Evolutionary conservation across 2,888 invertebrate genomes (phyloP).

Genomic region (Merodon equestris): DNA sequence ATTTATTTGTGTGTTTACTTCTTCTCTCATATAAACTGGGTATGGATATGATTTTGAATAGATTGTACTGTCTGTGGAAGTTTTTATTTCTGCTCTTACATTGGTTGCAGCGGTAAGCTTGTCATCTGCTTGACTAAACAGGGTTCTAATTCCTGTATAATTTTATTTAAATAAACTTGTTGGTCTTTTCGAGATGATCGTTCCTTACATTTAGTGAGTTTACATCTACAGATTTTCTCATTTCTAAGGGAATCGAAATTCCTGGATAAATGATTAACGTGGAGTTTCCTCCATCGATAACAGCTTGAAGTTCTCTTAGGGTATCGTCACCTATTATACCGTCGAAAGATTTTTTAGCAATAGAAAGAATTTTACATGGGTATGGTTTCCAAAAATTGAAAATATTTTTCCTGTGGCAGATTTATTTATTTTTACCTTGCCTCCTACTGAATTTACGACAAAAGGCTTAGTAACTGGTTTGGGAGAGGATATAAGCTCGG

Average conservation of each 20-base stretch:
- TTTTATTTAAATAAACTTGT: neutral
- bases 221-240: conserved; percentile 3
- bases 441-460: neutral
- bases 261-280: conserved; percentile 5
- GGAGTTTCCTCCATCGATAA: conserved; percentile 3
- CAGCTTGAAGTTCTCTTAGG: neutral
- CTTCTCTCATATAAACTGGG: conserved; percentile 71
- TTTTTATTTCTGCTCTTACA: neutral
- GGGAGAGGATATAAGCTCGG: neutral
- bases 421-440: conserved; percentile 8
- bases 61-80: neutral
- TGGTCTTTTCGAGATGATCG: too few species aligned
- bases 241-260: conserved; percentile 8
- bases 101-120: neutral
- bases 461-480: conserved; percentile 1
- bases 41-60: conserved; percentile 72
- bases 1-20: conserved; percentile 72
- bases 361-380: conserved; percentile 5
- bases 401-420: neutral
- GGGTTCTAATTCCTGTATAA: neutral
- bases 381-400: neutral
- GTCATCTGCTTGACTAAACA: neutral
- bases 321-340: conserved; percentile 15
- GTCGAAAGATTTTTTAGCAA: conserved; percentile 11
- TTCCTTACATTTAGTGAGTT: too few species aligned